phyloP scores from a whole-genome alignment of 1,140 invertebrate genomes.

The Drosophila pseudoananassae region DNA sequence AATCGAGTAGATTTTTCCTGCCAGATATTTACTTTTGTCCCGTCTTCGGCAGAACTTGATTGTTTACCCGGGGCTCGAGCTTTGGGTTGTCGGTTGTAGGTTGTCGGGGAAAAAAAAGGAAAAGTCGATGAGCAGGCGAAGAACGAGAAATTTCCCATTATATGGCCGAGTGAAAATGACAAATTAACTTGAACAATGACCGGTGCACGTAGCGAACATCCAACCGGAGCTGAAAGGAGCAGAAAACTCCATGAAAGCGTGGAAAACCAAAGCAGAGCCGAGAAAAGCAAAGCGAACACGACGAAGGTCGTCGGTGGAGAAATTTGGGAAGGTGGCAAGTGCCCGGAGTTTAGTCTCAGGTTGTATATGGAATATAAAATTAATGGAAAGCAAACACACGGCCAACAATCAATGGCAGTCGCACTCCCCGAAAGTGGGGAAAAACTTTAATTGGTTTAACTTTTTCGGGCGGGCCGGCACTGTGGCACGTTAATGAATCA shows the following conservation, averaged over 20 bases:
- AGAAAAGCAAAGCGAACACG: constrained; percentile 12
- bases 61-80: constrained; percentile 30
- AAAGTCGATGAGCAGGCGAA: constrained; percentile 5
- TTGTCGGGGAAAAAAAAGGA: constrained; percentile 20
- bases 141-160: constrained; percentile 62
- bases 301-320: constrained; percentile 1
- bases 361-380: constrained; percentile 42
- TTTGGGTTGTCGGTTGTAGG: background rate
- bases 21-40: constrained; percentile 64
- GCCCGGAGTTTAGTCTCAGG: constrained; percentile 12
- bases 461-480: constrained; percentile 10
- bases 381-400: constrained; percentile 38
- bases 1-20: constrained; percentile 63
- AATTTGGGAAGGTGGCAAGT: constrained; percentile 1
- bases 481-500: constrained; percentile 33
- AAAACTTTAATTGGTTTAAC: constrained; percentile 50
- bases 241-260: constrained; percentile 9
- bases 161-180: constrained; percentile 77
- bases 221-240: constrained; percentile 2
- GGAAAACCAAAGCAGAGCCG: too few relatives aligned
- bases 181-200: constrained; percentile 74
- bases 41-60: constrained; percentile 41
- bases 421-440: constrained; percentile 12
- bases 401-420: constrained; percentile 31
- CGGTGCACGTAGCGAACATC: constrained; percentile 26